phyloP scores from a whole-genome alignment of 1,140 invertebrate species.

The Portunus trituberculatus region DNA sequence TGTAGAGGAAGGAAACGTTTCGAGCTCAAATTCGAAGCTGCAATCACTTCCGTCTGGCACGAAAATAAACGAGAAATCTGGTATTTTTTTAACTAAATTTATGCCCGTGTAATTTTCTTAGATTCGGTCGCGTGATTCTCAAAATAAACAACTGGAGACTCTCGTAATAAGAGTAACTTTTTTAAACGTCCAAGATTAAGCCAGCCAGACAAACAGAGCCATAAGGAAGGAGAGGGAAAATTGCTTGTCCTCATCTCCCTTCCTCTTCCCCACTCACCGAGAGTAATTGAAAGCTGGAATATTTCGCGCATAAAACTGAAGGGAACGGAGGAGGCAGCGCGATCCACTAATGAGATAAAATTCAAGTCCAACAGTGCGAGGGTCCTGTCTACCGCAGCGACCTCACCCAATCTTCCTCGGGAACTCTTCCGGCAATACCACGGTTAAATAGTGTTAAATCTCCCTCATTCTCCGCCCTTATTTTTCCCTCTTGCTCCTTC shows the following conservation, averaged over 20 bases:
- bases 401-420: background rate
- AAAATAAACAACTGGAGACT: background rate
- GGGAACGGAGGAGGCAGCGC: slow-evolving; percentile 56
- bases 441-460: background rate
- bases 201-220: slow-evolving; percentile 47
- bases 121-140: background rate
- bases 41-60: background rate
- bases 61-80: background rate
- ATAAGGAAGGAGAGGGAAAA: slow-evolving; percentile 48
- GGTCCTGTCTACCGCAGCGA: background rate
- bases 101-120: background rate
- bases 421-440: background rate
- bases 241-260: slow-evolving; percentile 41
- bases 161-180: slow-evolving; percentile 40
- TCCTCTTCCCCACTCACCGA: slow-evolving; percentile 29
- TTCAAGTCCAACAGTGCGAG: slow-evolving; percentile 34
- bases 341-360: slow-evolving; percentile 74
- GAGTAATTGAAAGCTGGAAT: slow-evolving; percentile 74
- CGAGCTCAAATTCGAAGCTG: background rate
- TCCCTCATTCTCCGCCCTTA: slow-evolving; percentile 37
- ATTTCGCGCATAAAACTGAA: slow-evolving; percentile 73
- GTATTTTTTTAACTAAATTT: background rate
- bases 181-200: slow-evolving; percentile 30
- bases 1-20: background rate
- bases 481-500: background rate